These are phyloP conservation scores for Lithophane leautieri DNA, from an alignment of 2,888 invertebrate genomes.

Conservation along the genomic window DNA sequence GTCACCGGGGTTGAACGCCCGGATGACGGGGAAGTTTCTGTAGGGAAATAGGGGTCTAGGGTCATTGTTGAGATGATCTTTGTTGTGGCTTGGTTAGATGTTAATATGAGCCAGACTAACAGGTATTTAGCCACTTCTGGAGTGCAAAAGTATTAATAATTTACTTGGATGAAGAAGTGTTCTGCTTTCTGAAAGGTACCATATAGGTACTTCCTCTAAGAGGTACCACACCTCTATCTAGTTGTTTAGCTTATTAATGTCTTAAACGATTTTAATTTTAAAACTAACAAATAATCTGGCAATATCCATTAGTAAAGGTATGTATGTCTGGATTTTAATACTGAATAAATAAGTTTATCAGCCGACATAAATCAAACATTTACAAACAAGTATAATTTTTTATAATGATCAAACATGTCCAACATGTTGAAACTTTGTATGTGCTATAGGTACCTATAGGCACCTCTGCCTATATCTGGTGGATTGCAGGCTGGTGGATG, in stretches of 20 bases:
- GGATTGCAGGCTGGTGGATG: too few relatives aligned
- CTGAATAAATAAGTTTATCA: neutral
- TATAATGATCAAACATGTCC: too few relatives aligned
- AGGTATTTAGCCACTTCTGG: neutral
- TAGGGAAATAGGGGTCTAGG: slow-evolving; percentile 65
- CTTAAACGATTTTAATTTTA: neutral
- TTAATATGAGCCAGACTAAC: neutral
- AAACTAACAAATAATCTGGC: neutral
- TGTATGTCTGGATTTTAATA: neutral
- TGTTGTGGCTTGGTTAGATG: neutral
- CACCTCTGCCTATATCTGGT: too few relatives aligned
- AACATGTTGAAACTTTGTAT: too few relatives aligned
- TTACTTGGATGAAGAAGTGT: neutral
- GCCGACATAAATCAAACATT: neutral
- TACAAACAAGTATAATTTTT: too few relatives aligned
- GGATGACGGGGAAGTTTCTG: slow-evolving; percentile 91
- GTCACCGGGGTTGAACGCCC: slow-evolving; percentile 93
- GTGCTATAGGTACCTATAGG: too few relatives aligned
- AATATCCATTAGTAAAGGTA: neutral
- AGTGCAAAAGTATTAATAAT: neutral
- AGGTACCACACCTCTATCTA: neutral
- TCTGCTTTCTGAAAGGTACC: neutral
- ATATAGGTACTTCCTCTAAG: neutral
- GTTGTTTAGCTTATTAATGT: neutral
- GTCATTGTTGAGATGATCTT: slow-evolving; percentile 56